Percentiles rank a stretch among this genome's conserved stretches.
Conservation (phyloP, 2,888 invertebrate genomes). For the Allolobophora icterica region DNA sequence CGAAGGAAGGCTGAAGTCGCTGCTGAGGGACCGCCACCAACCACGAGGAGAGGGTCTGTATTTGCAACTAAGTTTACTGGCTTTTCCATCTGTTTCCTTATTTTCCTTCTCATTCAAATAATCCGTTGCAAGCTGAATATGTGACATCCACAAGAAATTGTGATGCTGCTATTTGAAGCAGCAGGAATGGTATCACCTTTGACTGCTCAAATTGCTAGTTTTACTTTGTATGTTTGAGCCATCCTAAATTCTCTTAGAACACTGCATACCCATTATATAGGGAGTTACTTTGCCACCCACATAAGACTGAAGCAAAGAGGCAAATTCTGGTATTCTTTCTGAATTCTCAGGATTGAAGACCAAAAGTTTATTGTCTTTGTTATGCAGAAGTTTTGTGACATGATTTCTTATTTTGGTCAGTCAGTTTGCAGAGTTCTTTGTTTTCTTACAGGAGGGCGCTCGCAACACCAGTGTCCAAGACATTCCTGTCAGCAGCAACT, state of each 20-base stretch:
- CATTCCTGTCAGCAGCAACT: background rate
- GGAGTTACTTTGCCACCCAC: background rate
- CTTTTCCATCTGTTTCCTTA: background rate
- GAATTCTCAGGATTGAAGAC: background rate
- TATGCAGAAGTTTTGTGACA: background rate
- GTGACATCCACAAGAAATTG: background rate
- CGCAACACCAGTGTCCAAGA: background rate
- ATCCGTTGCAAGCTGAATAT: background rate
- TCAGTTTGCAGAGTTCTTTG: background rate
- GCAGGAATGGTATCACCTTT: background rate
- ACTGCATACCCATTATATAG: background rate
- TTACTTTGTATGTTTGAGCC: background rate
- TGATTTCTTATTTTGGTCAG: background rate
- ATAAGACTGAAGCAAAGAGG: background rate
- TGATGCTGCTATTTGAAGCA: background rate
- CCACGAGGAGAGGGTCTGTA: conserved; percentile 22
- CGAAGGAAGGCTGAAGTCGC: background rate
- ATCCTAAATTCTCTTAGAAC: background rate
- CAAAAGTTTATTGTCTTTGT: background rate
- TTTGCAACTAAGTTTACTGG: background rate
- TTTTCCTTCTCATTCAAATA: background rate
- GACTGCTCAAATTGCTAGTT: background rate
- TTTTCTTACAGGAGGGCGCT: background rate
- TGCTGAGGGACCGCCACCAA: background rate
- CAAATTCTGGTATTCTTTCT: background rate